phyloP scores from a whole-genome alignment of 2,797 vertebrate species.

The Parauchenoglanis ngamensis region DNA sequence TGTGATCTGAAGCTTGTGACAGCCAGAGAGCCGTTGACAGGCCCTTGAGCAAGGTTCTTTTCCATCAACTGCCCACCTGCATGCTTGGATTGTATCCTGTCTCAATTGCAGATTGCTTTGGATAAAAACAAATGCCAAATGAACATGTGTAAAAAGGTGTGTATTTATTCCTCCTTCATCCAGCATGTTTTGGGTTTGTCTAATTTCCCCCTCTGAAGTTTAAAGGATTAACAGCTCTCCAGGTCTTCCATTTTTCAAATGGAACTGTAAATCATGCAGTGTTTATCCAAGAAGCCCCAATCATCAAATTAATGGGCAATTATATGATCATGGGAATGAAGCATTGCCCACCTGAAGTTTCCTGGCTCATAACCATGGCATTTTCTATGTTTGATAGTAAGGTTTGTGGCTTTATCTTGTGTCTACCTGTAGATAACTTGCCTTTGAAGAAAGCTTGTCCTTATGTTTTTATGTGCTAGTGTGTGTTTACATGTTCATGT shows the following conservation, averaged over 20 bases:
- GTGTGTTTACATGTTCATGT: constrained; percentile 37
- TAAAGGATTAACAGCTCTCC: constrained; percentile 31
- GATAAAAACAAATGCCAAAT: background rate
- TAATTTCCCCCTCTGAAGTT: constrained; percentile 20
- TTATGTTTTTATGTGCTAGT: constrained; percentile 23
- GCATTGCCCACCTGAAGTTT: constrained; percentile 12
- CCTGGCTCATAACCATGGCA: background rate
- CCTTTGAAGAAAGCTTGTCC: constrained; percentile 34
- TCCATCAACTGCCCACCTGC: constrained; percentile 3
- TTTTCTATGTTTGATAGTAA: background rate
- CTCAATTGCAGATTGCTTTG: background rate
- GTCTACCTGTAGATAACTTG: constrained; percentile 30
- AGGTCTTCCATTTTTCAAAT: constrained; percentile 41
- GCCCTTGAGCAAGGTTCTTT: background rate
- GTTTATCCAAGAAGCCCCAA: constrained; percentile 42
- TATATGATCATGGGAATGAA: constrained; percentile 29
- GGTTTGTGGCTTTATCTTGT: constrained; percentile 44
- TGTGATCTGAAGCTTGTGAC: background rate
- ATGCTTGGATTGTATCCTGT: background rate
- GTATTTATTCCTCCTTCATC: background rate
- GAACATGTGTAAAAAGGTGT: background rate
- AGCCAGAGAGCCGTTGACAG: background rate
- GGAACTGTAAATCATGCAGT: constrained; percentile 47
- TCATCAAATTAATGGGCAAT: constrained; percentile 43
- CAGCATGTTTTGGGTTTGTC: background rate